phyloP scores from a whole-genome alignment of 2,888 invertebrate species.

The Philaethria dido region DNA sequence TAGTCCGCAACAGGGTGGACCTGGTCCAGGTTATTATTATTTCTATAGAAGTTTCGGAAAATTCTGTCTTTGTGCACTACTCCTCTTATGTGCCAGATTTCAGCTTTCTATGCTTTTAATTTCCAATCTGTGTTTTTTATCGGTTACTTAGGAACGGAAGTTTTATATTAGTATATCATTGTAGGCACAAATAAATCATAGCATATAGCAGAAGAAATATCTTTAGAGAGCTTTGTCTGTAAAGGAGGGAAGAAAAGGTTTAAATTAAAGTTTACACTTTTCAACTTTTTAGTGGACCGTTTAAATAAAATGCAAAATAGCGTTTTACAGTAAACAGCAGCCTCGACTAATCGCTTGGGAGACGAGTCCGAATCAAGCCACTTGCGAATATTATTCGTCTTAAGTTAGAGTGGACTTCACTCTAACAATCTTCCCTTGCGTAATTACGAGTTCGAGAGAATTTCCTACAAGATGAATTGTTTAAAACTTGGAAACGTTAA shows the following conservation, averaged over 20 bases:
- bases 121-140: too few species aligned
- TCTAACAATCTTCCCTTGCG: constrained; percentile 1
- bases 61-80: too few species aligned
- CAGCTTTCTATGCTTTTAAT: too few species aligned
- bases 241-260: neutral
- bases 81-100: too few species aligned
- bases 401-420: constrained; percentile 13
- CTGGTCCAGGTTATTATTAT: too few species aligned
- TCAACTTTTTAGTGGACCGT: neutral
- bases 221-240: neutral
- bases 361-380: neutral
- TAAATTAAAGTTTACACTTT: neutral
- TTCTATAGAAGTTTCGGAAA: too few species aligned
- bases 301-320: neutral
- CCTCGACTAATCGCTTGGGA: neutral
- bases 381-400: constrained; percentile 13
- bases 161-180: too few species aligned
- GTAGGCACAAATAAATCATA: too few species aligned
- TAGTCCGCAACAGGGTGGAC: too few species aligned
- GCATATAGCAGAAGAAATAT: neutral
- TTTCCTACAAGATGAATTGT: constrained; percentile 1
- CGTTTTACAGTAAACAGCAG: neutral
- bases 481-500: constrained; percentile 6
- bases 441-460: constrained; percentile 8
- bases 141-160: too few species aligned